phyloP scores from a whole-genome alignment of 2,113 vertebrate genomes.

The Odocoileus virginianus region DNA sequence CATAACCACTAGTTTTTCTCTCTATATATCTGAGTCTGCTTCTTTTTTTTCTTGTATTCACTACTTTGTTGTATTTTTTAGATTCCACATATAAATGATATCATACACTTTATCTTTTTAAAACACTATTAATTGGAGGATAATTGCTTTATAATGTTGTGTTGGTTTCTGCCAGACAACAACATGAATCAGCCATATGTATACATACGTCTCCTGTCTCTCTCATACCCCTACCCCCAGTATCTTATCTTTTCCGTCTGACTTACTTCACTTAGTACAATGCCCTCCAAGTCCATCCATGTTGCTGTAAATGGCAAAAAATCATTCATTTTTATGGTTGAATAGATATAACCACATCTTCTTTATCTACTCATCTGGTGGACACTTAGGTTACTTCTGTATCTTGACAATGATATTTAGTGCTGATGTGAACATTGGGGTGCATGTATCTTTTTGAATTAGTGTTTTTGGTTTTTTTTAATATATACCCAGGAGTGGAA shows the following conservation, averaged over 20 bases:
- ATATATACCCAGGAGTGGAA: neutral
- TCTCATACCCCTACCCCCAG: neutral
- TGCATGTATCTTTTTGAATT: neutral
- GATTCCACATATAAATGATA: neutral
- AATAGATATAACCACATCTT: neutral
- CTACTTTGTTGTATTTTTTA: neutral
- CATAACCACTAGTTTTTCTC: neutral
- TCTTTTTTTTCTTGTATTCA: neutral
- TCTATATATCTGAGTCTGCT: neutral
- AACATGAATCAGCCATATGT: neutral
- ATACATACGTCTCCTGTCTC: neutral
- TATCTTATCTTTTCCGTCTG: neutral
- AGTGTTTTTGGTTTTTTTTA: neutral
- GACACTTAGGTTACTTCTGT: neutral
- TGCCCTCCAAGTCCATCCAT: neutral
- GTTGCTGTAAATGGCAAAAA: neutral
- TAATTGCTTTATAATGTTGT: neutral
- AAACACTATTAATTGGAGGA: neutral
- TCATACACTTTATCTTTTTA: neutral
- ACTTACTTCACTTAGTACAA: neutral
- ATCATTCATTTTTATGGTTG: neutral
- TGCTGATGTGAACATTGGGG: neutral
- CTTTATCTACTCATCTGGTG: neutral
- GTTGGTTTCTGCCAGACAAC: neutral
- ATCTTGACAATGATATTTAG: neutral